Conservation (phyloP, 2,797 vertebrate genomes). For the Bovichtus variegatus region DNA sequence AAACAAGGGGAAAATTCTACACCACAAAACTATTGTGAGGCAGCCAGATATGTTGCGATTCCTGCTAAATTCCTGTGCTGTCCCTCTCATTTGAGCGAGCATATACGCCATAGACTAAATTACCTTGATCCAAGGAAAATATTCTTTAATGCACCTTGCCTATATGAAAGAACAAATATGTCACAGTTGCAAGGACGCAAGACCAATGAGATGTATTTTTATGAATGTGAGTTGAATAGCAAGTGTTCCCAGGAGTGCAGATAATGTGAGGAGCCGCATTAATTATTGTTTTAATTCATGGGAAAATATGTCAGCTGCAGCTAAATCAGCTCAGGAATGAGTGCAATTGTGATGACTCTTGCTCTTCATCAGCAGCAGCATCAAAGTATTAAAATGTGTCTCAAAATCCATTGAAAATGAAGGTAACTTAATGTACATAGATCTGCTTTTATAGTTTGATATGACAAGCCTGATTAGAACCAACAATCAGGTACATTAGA, state of each 20-base stretch:
- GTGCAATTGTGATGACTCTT: conserved; percentile 20
- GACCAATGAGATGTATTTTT: conserved; percentile 31
- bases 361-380: background rate
- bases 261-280: conserved; percentile 34
- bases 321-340: conserved; percentile 3
- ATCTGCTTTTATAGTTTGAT: background rate
- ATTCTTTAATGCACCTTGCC: conserved; percentile 1
- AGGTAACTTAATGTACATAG: no score
- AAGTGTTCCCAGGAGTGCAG: conserved; percentile 41
- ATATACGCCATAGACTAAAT: background rate
- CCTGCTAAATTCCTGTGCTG: conserved; percentile 17
- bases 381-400: background rate
- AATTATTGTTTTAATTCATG: conserved; percentile 51
- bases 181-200: conserved; percentile 5
- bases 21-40: conserved; percentile 27
- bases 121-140: conserved; percentile 5
- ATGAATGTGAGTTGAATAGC: conserved; percentile 46
- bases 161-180: conserved; percentile 7
- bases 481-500: background rate
- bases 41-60: conserved; percentile 45
- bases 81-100: conserved; percentile 21
- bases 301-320: conserved; percentile 25
- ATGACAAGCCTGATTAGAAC: background rate
- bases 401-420: background rate
- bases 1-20: conserved; percentile 25